phyloP scores from a whole-genome alignment of 2,113 vertebrate species.

The Craseonycteris thonglongyai region DNA sequence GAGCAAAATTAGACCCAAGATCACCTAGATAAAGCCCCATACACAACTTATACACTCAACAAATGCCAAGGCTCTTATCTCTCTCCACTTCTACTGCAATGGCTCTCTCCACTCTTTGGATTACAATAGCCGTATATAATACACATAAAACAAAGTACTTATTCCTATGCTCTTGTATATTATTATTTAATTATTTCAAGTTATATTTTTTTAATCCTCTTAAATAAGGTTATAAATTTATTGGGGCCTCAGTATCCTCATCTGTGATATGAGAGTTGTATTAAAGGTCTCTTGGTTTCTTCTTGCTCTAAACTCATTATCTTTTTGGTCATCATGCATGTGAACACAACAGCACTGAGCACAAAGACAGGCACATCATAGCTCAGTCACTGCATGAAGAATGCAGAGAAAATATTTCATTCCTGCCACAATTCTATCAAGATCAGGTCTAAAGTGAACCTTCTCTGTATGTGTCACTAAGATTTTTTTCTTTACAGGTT shows the following conservation, averaged over 20 bases:
- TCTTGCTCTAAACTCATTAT: not conserved
- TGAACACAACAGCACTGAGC: not conserved
- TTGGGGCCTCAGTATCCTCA: not conserved
- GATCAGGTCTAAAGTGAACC: not conserved
- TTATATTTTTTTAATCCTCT: not conserved
- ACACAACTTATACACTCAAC: not conserved
- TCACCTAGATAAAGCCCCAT: not conserved
- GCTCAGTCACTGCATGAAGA: not conserved
- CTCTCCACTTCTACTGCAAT: not conserved
- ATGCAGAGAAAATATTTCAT: not conserved
- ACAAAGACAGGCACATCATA: not conserved
- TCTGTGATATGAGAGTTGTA: not conserved
- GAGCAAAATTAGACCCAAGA: not conserved
- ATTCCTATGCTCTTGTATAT: not conserved
- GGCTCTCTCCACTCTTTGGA: not conserved
- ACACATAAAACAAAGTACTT: not conserved
- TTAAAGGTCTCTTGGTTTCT: not conserved
- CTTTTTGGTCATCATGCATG: not conserved
- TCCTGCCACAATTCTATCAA: not conserved
- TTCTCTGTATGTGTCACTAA: not conserved
- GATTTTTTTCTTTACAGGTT: not conserved
- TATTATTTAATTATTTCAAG: not conserved
- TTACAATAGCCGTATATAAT: not conserved
- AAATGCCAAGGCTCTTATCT: slow-evolving; percentile 15
- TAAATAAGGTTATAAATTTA: not conserved